Evolutionary conservation across 2,888 invertebrate genomes (phyloP).

Genomic region (Yponomeuta cagnagella): DNA sequence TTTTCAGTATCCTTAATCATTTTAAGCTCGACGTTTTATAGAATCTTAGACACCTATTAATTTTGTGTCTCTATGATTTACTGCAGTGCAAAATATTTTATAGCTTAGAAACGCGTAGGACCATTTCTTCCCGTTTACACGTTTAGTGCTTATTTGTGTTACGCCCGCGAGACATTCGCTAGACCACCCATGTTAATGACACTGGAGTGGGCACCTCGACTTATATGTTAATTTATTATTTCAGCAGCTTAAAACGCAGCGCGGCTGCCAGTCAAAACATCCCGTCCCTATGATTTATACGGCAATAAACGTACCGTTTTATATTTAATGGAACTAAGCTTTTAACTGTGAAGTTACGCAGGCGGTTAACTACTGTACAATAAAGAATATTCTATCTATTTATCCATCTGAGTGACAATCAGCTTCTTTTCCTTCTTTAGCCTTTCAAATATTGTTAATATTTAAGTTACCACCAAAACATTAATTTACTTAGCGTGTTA

Average conservation of each 20-base stretch:
- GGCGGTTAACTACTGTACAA: constrained; percentile 32
- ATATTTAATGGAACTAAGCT: constrained; percentile 69
- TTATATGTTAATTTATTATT: constrained; percentile 69
- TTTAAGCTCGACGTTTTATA: no score
- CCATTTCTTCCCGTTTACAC: background rate
- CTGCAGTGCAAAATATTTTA: background rate
- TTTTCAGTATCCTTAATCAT: background rate
- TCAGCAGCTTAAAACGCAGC: constrained; percentile 52
- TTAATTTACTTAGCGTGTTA: no score
- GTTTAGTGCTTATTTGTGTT: background rate
- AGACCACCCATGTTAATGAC: constrained; percentile 65
- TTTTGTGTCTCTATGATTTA: background rate
- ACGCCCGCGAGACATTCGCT: background rate
- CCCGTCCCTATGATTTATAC: constrained; percentile 66
- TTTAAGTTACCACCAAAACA: no score
- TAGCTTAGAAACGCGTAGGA: background rate
- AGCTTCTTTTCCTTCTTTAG: background rate
- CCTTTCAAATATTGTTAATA: background rate
- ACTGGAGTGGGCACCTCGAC: constrained; percentile 55
- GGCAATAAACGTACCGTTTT: constrained; percentile 66
- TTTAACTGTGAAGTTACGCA: constrained; percentile 63
- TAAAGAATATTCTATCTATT: background rate
- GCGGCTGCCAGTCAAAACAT: constrained; percentile 64
- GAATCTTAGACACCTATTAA: background rate
- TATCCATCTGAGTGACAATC: constrained; percentile 16